Evolutionary conservation across 2,888 invertebrate species (phyloP).

Genomic region (Tinea trinotella): DNA sequence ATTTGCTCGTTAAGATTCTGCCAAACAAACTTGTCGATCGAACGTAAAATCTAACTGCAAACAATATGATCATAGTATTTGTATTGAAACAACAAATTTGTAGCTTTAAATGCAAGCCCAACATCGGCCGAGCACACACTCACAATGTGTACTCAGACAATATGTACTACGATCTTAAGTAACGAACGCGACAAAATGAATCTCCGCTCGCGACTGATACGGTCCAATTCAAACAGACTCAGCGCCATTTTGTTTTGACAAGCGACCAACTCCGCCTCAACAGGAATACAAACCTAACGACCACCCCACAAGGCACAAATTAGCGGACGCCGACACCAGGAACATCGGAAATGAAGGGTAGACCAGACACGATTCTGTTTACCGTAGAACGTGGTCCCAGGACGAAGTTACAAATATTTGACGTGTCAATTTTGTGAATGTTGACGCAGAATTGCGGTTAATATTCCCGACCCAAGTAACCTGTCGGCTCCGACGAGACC

Average conservation of each 20-base stretch:
- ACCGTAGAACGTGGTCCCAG: constrained; percentile 70
- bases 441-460: constrained; percentile 72
- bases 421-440: constrained; percentile 74
- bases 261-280: constrained; percentile 52
- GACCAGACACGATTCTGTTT: constrained; percentile 71
- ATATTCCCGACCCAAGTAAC: constrained; percentile 64
- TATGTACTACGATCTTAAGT: constrained; percentile 69
- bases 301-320: not conserved
- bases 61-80: constrained; percentile 70
- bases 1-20: constrained; percentile 39
- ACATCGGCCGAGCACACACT: constrained; percentile 60
- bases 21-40: constrained; percentile 66
- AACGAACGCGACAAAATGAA: constrained; percentile 72
- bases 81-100: constrained; percentile 71
- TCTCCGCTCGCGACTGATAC: constrained; percentile 71
- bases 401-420: constrained; percentile 73
- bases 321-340: constrained; percentile 35
- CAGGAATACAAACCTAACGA: not conserved
- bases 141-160: constrained; percentile 67
- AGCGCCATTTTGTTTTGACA: constrained; percentile 72
- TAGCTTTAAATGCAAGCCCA: constrained; percentile 69
- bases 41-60: constrained; percentile 64
- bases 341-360: constrained; percentile 72
- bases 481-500: constrained; percentile 44
- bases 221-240: constrained; percentile 70